Conservation (phyloP, 2,797 vertebrate genomes). For the Mus caroli region DNA sequence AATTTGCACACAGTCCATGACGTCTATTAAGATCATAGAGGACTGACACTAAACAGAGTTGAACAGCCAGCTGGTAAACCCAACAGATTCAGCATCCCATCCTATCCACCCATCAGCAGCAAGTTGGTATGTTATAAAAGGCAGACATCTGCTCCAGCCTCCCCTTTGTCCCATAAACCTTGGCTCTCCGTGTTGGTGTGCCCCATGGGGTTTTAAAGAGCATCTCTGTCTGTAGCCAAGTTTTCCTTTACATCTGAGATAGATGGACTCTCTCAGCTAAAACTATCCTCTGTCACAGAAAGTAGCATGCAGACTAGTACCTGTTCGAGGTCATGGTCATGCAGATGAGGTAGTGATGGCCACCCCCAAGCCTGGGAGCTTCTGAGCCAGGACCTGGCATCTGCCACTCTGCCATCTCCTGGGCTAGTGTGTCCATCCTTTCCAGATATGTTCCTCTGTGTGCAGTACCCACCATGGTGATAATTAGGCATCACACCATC, state of each 20-base stretch:
- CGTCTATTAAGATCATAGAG: accelerated
- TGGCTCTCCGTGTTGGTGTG: accelerated
- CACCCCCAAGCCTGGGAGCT: not conserved
- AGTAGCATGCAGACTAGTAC: no score
- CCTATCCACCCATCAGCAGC: not conserved
- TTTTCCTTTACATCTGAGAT: not conserved
- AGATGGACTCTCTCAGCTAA: not conserved
- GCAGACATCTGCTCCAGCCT: not conserved
- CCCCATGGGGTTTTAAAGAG: not conserved
- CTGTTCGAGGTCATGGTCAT: not conserved
- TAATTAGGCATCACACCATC: not conserved
- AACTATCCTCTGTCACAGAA: not conserved
- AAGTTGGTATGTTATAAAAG: not conserved
- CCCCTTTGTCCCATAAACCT: not conserved
- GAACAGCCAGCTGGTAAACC: not conserved
- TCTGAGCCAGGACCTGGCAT: not conserved
- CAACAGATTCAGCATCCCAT: no score
- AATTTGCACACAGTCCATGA: not conserved
- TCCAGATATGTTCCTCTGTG: not conserved
- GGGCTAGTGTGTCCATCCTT: no score
- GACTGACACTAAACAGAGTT: not conserved
- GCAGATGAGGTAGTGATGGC: not conserved
- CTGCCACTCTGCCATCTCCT: not conserved
- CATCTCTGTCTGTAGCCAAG: not conserved
- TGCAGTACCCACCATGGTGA: no score